Conservation (phyloP, 2,113 vertebrate genomes). For the Tragelaphus strepsiceros region DNA sequence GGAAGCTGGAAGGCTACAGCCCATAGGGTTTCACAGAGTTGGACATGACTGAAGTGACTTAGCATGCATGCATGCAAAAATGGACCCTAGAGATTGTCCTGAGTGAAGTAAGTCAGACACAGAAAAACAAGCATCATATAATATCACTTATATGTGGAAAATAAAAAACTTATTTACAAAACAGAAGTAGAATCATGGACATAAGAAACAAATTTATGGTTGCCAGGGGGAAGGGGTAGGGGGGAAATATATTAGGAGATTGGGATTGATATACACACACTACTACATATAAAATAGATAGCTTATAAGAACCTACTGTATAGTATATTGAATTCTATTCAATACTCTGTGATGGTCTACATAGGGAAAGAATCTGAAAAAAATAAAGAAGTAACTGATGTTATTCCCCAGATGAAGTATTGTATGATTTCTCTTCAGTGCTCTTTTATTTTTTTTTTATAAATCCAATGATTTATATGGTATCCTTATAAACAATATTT, state of each 20-base stretch:
- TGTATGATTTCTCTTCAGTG: neutral
- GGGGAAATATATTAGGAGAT: neutral
- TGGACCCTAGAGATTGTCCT: neutral
- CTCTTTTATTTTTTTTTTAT: neutral
- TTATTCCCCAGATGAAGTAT: neutral
- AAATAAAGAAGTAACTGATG: neutral
- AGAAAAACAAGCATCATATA: neutral
- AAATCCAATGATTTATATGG: neutral
- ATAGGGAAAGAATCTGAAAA: neutral
- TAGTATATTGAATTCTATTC: neutral
- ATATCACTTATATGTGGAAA: neutral
- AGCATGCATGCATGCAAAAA: neutral
- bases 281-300: neutral
- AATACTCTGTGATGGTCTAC: neutral
- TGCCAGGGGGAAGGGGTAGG: neutral
- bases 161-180: neutral
- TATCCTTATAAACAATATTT: neutral
- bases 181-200: neutral
- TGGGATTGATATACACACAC: neutral
- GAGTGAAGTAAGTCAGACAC: neutral
- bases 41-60: neutral
- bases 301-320: neutral
- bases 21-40: neutral
- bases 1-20: neutral
- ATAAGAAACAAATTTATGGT: neutral